A percentile compares a stretch with the other conserved stretches of the same genome.
phyloP scores from a whole-genome alignment of 1,140 invertebrate genomes.

The Neuroterus valhalla region DNA sequence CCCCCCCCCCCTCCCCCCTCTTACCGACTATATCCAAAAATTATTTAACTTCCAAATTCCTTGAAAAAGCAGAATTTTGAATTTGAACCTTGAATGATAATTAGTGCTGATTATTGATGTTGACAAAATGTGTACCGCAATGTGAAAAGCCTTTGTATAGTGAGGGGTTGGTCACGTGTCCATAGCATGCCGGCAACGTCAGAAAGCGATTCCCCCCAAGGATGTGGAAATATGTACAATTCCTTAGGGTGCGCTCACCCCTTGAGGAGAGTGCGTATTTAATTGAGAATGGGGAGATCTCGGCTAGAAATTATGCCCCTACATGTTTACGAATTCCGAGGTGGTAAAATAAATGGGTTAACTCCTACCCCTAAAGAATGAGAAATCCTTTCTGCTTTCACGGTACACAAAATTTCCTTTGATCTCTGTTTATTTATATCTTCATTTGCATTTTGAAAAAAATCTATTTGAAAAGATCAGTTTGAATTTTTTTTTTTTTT shows the following conservation, averaged over 20 bases:
- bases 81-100: slow-evolving; percentile 5
- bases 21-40: too few species aligned
- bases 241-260: slow-evolving; percentile 52
- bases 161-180: slow-evolving; percentile 53
- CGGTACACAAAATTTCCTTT: background rate
- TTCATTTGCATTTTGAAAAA: too few species aligned
- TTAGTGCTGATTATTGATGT: background rate
- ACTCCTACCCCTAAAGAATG: background rate
- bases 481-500: background rate
- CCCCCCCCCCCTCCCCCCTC: too few species aligned
- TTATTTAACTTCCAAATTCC: too few species aligned
- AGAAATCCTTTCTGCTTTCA: background rate
- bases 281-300: slow-evolving; percentile 50
- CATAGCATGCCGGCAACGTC: slow-evolving; percentile 38
- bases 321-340: slow-evolving; percentile 45
- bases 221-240: slow-evolving; percentile 58
- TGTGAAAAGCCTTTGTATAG: slow-evolving; percentile 47
- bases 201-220: slow-evolving; percentile 40
- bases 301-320: slow-evolving; percentile 48
- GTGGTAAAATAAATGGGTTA: background rate
- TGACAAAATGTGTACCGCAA: slow-evolving; percentile 41
- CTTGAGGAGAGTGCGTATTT: slow-evolving; percentile 43
- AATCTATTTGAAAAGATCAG: too few species aligned
- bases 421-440: too few species aligned
- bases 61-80: too few species aligned